Evolutionary conservation across 1,140 invertebrate genomes (phyloP), one percentile per base, ranked within the genome.

Genomic region (Caenorhabditis inopinata): DNA sequence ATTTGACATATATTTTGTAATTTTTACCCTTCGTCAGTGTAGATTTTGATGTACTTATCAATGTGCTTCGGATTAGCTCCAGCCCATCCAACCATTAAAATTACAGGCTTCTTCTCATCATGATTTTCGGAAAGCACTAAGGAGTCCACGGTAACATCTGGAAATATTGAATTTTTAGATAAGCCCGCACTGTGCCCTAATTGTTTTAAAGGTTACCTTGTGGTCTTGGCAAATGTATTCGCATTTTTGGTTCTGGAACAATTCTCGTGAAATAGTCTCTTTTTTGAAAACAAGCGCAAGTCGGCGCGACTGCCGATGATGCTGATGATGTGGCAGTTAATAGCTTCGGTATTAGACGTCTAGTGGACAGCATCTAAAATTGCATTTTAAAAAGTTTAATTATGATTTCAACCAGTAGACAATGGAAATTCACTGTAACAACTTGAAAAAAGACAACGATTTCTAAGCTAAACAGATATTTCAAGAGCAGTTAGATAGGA

Each of bases 31-130:
- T 74, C 42, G 23, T 74, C 38, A 38, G 74, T 51, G 45, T 79
- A 79, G 46, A 79, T 51, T 18, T 42, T 48, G 12, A 58, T 58
- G 29, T 79, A 79, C 45, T 79, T 79, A 21, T 75, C 62, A 27
- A 79, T 58, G 35, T 79, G 78, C 21, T 46, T 74, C n/a, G 62
- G 47, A 38, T 79, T 75, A 5, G 78, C 58, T 25, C 78, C 78
- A 7, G 78, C 78, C 78, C 78, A 79, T 58, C 78, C 78, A 49
- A 79, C 32, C 68, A 79, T 42, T 29, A 79, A 29, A 32, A 79
- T 25, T 14, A 79, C 68, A 16, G 78, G 78, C 16, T 79, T 79
- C 68, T 74, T 79, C 32, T 62, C 51, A 18, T 79, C 78, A 51
- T 47, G 58, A 68, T 68, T 48, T 18, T 75, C 74, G 4, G 35